A percentile compares a stretch with the other conserved stretches of the same genome.
phyloP scores from a whole-genome alignment of 2,113 vertebrate genomes.

The Scartelaos histophorus region DNA sequence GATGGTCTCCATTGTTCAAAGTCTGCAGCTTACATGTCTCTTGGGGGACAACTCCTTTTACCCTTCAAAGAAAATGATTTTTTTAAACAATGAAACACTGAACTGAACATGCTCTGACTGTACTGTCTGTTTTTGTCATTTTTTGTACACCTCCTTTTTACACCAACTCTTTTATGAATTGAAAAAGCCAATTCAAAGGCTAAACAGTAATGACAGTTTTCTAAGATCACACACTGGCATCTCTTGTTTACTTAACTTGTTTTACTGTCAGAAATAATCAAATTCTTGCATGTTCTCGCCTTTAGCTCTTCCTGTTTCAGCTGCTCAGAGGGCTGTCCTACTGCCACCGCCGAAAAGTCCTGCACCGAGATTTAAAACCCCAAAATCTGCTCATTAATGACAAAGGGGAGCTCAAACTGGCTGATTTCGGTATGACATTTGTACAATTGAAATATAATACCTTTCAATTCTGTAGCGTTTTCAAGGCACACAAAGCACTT shows the following conservation, averaged over 20 bases:
- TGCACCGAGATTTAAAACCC: conserved; percentile 80
- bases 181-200: neutral
- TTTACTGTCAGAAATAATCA: neutral
- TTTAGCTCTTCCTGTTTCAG: conserved; percentile 79
- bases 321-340: conserved; percentile 76
- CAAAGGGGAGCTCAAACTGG: conserved; percentile 78
- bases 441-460: neutral
- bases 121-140: neutral
- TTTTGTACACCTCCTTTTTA: neutral
- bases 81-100: neutral
- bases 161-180: neutral
- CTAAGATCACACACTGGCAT: neutral
- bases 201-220: neutral
- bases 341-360: conserved; percentile 78
- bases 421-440: conserved; percentile 72
- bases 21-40: neutral
- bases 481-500: too few species aligned
- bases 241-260: neutral
- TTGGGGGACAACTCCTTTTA: neutral
- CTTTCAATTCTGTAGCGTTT: too few species aligned
- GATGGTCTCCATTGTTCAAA: neutral
- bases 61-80: neutral
- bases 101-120: neutral
- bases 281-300: neutral
- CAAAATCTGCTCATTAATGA: conserved; percentile 82